Evolutionary conservation across 2,797 vertebrate species (phyloP), one percentile per base, ranked within the genome.

Genomic region (Phrynocephalus forsythii): DNA sequence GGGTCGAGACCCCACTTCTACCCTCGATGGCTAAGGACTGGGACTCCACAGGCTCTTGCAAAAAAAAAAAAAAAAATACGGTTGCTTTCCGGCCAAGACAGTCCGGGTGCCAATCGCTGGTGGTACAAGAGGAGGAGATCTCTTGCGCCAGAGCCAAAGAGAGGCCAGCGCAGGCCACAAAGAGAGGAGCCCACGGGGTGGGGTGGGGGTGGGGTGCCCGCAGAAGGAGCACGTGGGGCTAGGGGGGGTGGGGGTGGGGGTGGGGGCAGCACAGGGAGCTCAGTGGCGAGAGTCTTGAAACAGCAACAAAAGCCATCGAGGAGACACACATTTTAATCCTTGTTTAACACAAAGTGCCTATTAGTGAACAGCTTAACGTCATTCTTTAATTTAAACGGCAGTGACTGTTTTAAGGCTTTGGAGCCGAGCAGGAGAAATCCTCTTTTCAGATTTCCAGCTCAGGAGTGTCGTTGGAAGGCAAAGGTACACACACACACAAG

Each of bases 301-400:
- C 30, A 86, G 84, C 66, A 89, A 89, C 76, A 86, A 87, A 88
- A 90, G 84, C 50, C 82, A 66, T 90, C 79, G n/a, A 88, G 90
- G n/a, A 88, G 90, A 69, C 88, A 90, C 87, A 80, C 67, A 79
- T 83, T 87, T 88, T 88, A 68, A 86, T 79, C 86, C 68, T 90
- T 88, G 73, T 60, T 94, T 90, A 93, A 91, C 83, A 85, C 44
- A 67, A 91, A 91, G 85, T 67, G 73, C 50, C 85, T 44, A 28
- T 87, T 79, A 89, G 84, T n/a, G 79, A 83, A 88, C 7, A 52
- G 85, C 71, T 92, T 86, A 92, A 71, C 71, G 82, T 79, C 73
- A 68, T 88, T 86, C 82, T 91, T 83, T 88, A 89, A 87, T 89
- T 90, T 88, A 93, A 93, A 91, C 20, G 88, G 86, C 6, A 8